Evolutionary conservation across 64 coral and sea anemone species (phyloP).

Genomic region (Stichodactyla helianthus): DNA sequence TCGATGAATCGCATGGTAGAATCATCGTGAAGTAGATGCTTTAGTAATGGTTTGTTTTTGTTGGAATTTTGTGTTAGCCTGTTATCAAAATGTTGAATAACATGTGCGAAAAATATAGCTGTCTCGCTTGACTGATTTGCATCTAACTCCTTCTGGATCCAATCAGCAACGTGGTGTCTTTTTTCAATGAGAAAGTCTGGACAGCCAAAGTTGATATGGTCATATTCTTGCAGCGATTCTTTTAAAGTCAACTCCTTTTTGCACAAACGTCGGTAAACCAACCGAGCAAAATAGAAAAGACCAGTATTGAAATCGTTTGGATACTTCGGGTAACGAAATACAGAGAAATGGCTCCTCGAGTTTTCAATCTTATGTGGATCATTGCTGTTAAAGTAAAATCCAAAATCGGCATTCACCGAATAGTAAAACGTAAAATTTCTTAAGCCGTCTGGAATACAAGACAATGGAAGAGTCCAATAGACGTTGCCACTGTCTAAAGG

Average conservation of each 20-base stretch:
- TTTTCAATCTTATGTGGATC: not conserved
- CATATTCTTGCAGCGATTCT: not conserved
- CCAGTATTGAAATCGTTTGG: not conserved
- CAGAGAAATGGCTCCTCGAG: not conserved
- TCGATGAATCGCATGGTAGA: not conserved
- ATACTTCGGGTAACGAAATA: not conserved
- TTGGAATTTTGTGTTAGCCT: not conserved
- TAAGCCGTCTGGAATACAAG: not conserved
- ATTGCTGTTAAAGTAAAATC: not conserved
- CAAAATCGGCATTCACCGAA: not conserved
- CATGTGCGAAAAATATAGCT: conserved; percentile 5
- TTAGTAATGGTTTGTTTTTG: not conserved
- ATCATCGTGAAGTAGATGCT: not conserved
- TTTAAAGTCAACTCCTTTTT: not conserved
- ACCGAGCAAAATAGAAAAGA: not conserved
- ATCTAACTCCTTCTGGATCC: not conserved
- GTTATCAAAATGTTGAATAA: conserved; percentile 4
- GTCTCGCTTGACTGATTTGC: not conserved
- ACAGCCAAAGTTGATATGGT: not conserved
- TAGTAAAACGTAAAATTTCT: not conserved
- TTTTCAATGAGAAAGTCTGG: not conserved
- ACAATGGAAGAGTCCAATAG: not conserved
- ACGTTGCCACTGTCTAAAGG: not conserved
- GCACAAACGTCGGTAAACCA: not conserved
- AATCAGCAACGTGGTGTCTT: not conserved